These are phyloP conservation scores for Apodemia mormo DNA, from an alignment of 2,888 invertebrate genomes.

Conservation along the genomic window DNA sequence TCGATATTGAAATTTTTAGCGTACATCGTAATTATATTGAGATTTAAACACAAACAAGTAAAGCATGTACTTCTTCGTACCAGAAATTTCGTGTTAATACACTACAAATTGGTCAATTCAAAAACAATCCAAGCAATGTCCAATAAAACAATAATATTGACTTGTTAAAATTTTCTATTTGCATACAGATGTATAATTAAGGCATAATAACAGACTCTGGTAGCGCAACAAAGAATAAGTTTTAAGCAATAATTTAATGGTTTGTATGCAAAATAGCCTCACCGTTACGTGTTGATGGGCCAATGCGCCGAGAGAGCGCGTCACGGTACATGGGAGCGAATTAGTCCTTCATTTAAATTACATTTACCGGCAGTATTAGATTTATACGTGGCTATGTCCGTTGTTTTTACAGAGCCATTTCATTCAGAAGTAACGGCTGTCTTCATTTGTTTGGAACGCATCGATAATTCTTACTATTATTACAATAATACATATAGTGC, in stretches of 20 bases:
- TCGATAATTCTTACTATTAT: slow-evolving; percentile 42
- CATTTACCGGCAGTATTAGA: slow-evolving; percentile 67
- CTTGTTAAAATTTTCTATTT: slow-evolving; percentile 76
- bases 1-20: too few species aligned
- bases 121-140: too few species aligned
- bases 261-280: slow-evolving; percentile 79
- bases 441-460: slow-evolving; percentile 51
- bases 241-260: slow-evolving; percentile 82
- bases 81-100: too few species aligned
- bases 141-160: slow-evolving; percentile 52
- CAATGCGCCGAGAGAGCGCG: slow-evolving; percentile 71
- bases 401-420: slow-evolving; percentile 56
- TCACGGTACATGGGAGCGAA: slow-evolving; percentile 76
- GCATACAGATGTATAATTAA: slow-evolving; percentile 78
- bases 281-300: slow-evolving; percentile 79
- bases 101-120: too few species aligned
- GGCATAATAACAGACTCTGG: slow-evolving; percentile 75
- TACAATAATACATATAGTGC: neutral
- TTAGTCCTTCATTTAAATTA: slow-evolving; percentile 80
- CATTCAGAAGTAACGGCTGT: slow-evolving; percentile 51
- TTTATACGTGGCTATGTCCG: slow-evolving; percentile 58
- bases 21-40: too few species aligned
- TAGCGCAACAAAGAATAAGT: slow-evolving; percentile 80
- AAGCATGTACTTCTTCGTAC: too few species aligned
- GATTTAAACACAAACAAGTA: too few species aligned